phyloP scores from a whole-genome alignment of 30 jellyfish, hydroid and myxozoan genomes.

The Sanderia malayensis region DNA sequence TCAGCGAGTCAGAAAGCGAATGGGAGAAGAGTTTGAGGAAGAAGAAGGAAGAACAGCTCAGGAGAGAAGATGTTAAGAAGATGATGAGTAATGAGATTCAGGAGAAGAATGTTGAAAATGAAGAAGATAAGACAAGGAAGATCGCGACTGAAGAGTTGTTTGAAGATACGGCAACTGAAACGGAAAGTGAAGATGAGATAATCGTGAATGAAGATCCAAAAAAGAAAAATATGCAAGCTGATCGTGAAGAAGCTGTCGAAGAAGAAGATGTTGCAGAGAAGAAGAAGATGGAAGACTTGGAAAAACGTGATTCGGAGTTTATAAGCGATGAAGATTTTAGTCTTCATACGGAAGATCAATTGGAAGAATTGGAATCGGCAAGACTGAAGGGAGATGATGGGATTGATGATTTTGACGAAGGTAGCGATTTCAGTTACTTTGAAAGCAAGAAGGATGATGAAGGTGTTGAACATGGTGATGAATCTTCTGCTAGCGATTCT shows the following conservation, averaged over 20 bases:
- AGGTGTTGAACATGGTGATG: not conserved
- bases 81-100: too few species aligned
- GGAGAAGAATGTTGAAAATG: too few species aligned
- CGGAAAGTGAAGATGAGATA: not conserved
- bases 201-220: not conserved
- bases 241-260: not conserved
- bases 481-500: not conserved
- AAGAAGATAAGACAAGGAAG: too few species aligned
- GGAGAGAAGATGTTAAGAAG: not conserved
- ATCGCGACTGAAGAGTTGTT: too few species aligned
- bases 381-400: slow-evolving; percentile 30
- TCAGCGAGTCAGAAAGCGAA: slow-evolving; percentile 59
- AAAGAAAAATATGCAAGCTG: not conserved
- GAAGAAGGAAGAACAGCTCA: slow-evolving; percentile 1
- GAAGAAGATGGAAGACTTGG: not conserved
- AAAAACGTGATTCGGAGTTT: slow-evolving; percentile 46
- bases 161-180: too few species aligned
- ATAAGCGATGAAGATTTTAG: slow-evolving; percentile 65
- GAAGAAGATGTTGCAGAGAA: not conserved
- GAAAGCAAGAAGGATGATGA: slow-evolving; percentile 18
- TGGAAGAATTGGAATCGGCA: slow-evolving; percentile 47
- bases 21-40: slow-evolving; percentile 43
- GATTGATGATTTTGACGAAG: slow-evolving; percentile 34
- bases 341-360: slow-evolving; percentile 46
- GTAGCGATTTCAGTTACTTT: slow-evolving; percentile 37